A percentile compares a stretch with the other conserved stretches of the same genome.
phyloP scores from a whole-genome alignment of 2,797 vertebrate genomes.

The Coendou prehensilis region DNA sequence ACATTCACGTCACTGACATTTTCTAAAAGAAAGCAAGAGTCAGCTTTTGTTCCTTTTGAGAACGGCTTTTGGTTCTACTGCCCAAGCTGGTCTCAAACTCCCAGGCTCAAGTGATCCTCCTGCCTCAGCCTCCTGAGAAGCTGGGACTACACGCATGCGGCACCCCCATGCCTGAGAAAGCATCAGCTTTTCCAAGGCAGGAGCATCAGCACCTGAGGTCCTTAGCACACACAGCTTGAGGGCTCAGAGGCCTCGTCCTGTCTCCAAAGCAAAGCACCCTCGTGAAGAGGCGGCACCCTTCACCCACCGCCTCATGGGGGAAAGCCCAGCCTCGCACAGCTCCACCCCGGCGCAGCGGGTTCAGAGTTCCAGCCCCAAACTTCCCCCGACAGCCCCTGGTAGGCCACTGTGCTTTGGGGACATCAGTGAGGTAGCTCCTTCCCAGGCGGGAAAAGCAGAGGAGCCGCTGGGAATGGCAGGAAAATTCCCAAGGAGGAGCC shows the following conservation, averaged over 20 bases:
- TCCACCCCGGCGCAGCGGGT: not conserved
- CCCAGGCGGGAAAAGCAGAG: not conserved
- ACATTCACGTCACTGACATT: not conserved
- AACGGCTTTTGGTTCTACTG: not conserved
- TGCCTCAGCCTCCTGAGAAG: not conserved
- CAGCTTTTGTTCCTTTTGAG: not conserved
- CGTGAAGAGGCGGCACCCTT: not conserved
- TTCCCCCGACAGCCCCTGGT: not conserved
- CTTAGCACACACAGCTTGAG: not conserved
- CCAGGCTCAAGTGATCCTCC: not conserved
- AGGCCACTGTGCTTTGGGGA: not conserved
- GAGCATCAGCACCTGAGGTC: not conserved
- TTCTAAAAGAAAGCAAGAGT: not conserved
- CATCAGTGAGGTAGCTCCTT: not conserved
- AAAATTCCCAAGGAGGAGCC: not conserved
- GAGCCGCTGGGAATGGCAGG: not conserved
- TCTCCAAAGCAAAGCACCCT: not conserved
- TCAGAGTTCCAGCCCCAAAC: not conserved
- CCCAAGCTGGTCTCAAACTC: not conserved
- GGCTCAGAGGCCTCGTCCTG: not conserved
- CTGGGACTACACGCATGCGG: no score
- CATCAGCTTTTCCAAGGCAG: not conserved
- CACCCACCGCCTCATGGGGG: not conserved
- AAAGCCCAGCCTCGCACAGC: not conserved
- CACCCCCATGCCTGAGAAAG: not conserved